A percentile compares a stretch with the other conserved stretches of the same genome.
phyloP scores from a whole-genome alignment of 1,140 invertebrate genomes.

The Trachelipus rathkii region DNA sequence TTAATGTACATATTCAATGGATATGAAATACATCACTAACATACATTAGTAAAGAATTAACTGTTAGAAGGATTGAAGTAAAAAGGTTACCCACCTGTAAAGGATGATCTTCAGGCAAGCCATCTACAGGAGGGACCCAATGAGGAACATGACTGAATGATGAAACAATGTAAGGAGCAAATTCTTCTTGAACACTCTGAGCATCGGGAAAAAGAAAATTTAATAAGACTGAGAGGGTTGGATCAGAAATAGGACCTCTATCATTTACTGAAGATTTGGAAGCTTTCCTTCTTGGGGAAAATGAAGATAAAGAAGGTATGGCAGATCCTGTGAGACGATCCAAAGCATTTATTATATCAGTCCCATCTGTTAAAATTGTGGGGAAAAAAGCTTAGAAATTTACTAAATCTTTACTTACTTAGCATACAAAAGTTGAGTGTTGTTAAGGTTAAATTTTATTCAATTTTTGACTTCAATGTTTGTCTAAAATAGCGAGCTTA shows the following conservation, averaged over 20 bases:
- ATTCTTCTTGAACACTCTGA: constrained; percentile 54
- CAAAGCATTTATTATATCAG: constrained; percentile 52
- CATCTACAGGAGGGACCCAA: constrained; percentile 22
- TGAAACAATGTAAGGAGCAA: constrained; percentile 44
- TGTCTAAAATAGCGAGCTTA: too few species aligned
- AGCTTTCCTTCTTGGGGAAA: constrained; percentile 23
- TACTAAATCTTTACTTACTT: too few species aligned
- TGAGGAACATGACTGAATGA: constrained; percentile 43
- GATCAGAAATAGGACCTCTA: constrained; percentile 69
- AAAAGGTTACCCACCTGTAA: constrained; percentile 31
- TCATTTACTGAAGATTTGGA: constrained; percentile 48
- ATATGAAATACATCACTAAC: too few species aligned
- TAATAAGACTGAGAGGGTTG: constrained; percentile 69
- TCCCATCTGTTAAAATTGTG: constrained; percentile 33
- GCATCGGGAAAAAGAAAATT: constrained; percentile 87
- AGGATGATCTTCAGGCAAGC: constrained; percentile 36
- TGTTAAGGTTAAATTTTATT: too few species aligned
- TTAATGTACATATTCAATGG: too few species aligned
- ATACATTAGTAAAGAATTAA: too few species aligned
- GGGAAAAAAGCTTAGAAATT: not conserved
- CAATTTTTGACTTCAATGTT: too few species aligned
- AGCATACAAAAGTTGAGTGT: too few species aligned
- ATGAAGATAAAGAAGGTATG: constrained; percentile 45
- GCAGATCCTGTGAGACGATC: constrained; percentile 53
- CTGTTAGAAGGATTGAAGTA: too few species aligned